These are phyloP conservation scores for Andrena camellia DNA, from an alignment of 2,888 invertebrate species.

Conservation along the genomic window DNA sequence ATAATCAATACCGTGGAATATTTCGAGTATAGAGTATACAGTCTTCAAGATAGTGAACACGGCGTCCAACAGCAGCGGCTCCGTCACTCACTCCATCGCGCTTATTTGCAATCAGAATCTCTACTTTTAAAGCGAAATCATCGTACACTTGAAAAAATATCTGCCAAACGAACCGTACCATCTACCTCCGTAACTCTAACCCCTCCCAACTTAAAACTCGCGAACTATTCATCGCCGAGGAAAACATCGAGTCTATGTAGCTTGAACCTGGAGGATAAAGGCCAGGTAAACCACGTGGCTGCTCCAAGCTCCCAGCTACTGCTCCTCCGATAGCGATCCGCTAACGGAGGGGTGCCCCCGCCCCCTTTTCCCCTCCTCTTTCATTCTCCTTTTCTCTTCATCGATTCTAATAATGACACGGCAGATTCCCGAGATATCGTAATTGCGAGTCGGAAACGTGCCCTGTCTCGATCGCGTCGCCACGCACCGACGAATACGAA, in stretches of 20 bases:
- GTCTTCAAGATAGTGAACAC: no score
- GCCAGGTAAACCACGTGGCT: not conserved
- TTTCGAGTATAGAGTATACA: no score
- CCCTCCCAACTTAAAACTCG: no score
- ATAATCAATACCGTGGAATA: no score
- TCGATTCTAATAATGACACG: constrained; percentile 56
- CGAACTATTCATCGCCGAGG: not conserved
- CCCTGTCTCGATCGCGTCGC: constrained; percentile 79
- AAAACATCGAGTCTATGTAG: not conserved
- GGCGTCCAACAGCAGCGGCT: no score
- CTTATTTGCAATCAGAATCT: no score
- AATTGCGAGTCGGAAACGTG: constrained; percentile 75
- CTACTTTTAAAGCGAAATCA: no score
- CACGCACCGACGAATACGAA: constrained; percentile 66
- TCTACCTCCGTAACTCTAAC: no score
- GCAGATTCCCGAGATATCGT: constrained; percentile 66
- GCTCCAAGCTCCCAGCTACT: not conserved
- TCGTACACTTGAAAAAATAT: no score
- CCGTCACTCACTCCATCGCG: no score
- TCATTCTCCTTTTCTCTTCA: constrained; percentile 2
- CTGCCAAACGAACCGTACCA: no score
- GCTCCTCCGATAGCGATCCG: not conserved
- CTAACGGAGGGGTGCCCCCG: not conserved
- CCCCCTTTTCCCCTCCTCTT: not conserved
- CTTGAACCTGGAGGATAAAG: not conserved